Evolutionary conservation across 2,888 invertebrate species (phyloP), one percentile per base, ranked within the genome.

Genomic region (Drosophila subquinaria): DNA sequence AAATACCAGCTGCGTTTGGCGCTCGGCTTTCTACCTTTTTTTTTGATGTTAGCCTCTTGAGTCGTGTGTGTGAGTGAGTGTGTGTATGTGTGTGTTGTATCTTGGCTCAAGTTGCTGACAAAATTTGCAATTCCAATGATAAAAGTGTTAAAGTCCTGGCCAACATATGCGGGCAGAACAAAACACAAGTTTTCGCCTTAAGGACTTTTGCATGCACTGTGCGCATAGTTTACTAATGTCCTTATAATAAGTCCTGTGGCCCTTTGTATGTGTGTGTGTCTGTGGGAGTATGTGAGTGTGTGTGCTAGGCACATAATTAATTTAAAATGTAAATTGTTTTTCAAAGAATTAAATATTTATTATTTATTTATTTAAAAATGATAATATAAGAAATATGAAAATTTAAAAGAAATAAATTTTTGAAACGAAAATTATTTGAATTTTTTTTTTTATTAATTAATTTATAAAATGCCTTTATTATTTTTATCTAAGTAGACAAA

Each of bases 91-190:
- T 52, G 68, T 48, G 38, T 48, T 55, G 40, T 35, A 48, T 55
- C 73, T 64, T 74, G 74, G 53, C 68, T 66, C 72, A 69, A 79
- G 79, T 72, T 67, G 30, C 47, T 50, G 42, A 43, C 69, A 40
- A 55, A 76, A 82, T 87, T 83, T 85, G 82, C 85, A 83, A 79
- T 83, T 83, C 85, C 78, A 82, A 83, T 83, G 82, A 74, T 76
- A 60, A 83, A 85, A 83, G 79, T 84, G 87, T 82, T 82, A 70
- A 86, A 79, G 79, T 79, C 64, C 70, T 61, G 62, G 45, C 43
- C 45, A 70, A 69, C 78, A 73, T 63, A 60, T 73, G 59, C 20
- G 61, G 36, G 30, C 51, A 0, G 8, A 38, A 23, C 27, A 45
- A 23, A 50, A 33, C 48, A 50, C 33, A 50, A 50, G 36, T 48